phyloP scores from a whole-genome alignment of 2,888 invertebrate genomes.

The Cataglyphis rosenhaueri region DNA sequence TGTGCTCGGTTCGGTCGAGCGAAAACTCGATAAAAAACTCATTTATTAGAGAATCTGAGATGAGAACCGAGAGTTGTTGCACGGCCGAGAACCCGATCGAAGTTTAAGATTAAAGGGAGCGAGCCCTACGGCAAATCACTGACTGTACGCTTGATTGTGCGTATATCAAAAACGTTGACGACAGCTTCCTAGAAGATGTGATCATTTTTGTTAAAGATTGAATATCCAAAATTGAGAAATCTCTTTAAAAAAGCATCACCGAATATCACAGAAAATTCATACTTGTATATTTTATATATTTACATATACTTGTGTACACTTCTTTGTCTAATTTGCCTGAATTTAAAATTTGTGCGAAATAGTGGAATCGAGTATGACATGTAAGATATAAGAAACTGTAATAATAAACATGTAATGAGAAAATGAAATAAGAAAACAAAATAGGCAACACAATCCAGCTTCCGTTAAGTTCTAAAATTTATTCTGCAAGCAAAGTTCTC shows the following conservation, averaged over 20 bases:
- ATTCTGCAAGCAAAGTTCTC: not conserved
- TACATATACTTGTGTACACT: not conserved
- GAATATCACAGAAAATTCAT: not conserved
- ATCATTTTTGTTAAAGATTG: conserved; percentile 8
- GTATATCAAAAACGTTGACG: conserved; percentile 25
- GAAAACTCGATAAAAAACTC: conserved; percentile 68
- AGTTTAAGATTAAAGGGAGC: conserved; percentile 47
- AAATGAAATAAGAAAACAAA: not conserved
- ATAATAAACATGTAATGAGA: not conserved
- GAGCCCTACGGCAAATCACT: conserved; percentile 34
- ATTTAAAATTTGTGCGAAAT: not conserved
- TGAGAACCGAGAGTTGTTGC: conserved; percentile 50
- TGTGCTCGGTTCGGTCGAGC: conserved; percentile 21
- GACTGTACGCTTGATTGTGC: conserved; percentile 9
- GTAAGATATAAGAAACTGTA: not conserved
- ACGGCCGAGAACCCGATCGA: conserved; percentile 5
- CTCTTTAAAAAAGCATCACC: not conserved
- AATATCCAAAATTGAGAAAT: not conserved
- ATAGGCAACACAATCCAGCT: not conserved
- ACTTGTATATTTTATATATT: not conserved
- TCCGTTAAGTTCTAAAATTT: not conserved
- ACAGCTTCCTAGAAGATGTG: not conserved
- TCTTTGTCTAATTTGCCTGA: not conserved
- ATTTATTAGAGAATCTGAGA: conserved; percentile 68
- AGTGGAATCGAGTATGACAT: not conserved